These are phyloP conservation scores for Mus spicilegus DNA, from an alignment of 2,113 vertebrate species.

Conservation along the genomic window DNA sequence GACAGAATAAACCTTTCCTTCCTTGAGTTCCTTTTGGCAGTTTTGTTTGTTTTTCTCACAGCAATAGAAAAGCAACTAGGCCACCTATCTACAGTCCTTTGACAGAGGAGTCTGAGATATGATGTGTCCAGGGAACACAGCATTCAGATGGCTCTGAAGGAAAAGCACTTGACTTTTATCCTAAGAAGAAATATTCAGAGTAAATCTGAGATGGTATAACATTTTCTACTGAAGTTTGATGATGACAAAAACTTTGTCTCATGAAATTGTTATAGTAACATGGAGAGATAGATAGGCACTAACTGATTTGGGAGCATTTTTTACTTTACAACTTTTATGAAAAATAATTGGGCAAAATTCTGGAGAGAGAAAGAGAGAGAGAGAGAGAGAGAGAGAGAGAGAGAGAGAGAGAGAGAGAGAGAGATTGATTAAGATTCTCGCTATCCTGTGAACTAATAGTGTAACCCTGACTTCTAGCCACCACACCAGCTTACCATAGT, in stretches of 20 bases:
- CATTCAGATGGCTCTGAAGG: not conserved
- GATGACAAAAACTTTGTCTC: not conserved
- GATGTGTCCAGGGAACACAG: not conserved
- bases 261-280: not conserved
- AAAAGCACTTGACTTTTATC: not conserved
- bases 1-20: not conserved
- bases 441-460: not conserved
- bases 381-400: not conserved
- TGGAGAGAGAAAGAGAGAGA: not conserved
- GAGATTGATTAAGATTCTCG: not conserved
- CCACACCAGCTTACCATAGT: fast-evolving
- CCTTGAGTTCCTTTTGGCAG: not conserved
- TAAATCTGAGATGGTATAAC: not conserved
- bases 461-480: not conserved
- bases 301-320: not conserved
- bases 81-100: not conserved
- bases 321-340: not conserved
- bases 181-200: not conserved
- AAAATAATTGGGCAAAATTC: not conserved
- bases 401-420: too few relatives aligned
- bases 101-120: not conserved
- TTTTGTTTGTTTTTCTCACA: not conserved
- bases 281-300: not conserved
- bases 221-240: not conserved
- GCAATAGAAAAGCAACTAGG: not conserved